phyloP scores from a whole-genome alignment of 2,797 vertebrate species.

The Hippocampus kuda region DNA sequence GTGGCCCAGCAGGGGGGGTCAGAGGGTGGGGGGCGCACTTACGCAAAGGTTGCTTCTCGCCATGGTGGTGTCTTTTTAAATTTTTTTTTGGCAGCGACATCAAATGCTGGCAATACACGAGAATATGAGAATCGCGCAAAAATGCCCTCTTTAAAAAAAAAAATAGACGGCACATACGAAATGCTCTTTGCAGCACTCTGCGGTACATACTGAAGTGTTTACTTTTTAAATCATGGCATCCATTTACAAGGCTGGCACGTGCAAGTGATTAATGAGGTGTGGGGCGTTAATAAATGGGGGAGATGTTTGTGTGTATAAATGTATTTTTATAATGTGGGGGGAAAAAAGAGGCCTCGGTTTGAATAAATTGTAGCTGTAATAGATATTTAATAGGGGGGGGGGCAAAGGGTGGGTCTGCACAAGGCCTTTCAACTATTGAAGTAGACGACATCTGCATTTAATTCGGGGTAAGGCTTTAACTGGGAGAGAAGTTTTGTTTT shows the following conservation, averaged over 20 bases:
- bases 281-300: not conserved
- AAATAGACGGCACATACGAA: not conserved
- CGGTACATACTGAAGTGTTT: too few species aligned
- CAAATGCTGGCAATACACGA: constrained; percentile 7
- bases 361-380: too few species aligned
- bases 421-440: too few species aligned
- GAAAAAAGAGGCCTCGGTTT: too few species aligned
- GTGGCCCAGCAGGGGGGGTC: too few species aligned
- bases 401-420: too few species aligned
- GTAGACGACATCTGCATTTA: too few species aligned
- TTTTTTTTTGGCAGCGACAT: constrained; percentile 7
- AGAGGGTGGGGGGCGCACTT: not conserved
- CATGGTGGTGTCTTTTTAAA: not conserved
- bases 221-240: too few species aligned
- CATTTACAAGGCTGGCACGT: not conserved
- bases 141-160: not conserved
- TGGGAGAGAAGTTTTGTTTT: too few species aligned
- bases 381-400: too few species aligned
- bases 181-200: not conserved
- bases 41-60: not conserved
- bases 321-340: not conserved
- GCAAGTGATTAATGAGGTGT: not conserved
- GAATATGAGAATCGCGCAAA: constrained; percentile 8
- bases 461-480: too few species aligned
- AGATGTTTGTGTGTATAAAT: not conserved